Conservation (phyloP, 2,797 vertebrate genomes). For the Pterois miles region DNA sequence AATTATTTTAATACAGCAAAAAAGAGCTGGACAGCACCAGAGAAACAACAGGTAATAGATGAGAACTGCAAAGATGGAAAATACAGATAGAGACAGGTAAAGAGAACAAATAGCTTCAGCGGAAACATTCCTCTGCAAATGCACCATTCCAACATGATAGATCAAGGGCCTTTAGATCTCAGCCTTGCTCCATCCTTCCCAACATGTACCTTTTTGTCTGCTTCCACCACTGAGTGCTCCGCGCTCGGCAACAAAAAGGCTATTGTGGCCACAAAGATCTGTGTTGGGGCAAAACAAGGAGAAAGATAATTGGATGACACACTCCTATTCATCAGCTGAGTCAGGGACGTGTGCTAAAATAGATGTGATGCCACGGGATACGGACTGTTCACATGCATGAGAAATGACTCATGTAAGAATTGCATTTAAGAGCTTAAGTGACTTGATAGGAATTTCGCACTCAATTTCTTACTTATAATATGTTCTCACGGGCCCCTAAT, state of each 20-base stretch:
- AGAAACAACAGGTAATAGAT: background rate
- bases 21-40: background rate
- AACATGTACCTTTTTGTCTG: slow-evolving; percentile 94
- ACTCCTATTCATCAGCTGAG: slow-evolving; percentile 60
- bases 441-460: slow-evolving; percentile 4
- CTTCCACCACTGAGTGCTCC: slow-evolving; percentile 93
- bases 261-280: slow-evolving; percentile 98
- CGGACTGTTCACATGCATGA: slow-evolving; percentile 16
- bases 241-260: slow-evolving; percentile 96
- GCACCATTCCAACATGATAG: slow-evolving; percentile 65
- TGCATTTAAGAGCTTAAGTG: slow-evolving; percentile 16
- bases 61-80: background rate
- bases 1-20: background rate
- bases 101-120: slow-evolving; percentile 38
- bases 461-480: slow-evolving; percentile 11
- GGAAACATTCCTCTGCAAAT: slow-evolving; percentile 79
- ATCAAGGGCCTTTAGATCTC: slow-evolving; percentile 73
- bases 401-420: slow-evolving; percentile 8
- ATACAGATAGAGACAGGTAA: background rate
- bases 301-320: slow-evolving; percentile 74
- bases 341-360: slow-evolving; percentile 35
- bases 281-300: slow-evolving; percentile 72
- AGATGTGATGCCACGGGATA: slow-evolving; percentile 15
- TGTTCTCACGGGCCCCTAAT: slow-evolving; percentile 8
- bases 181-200: slow-evolving; percentile 61